Conservation (phyloP, 2,797 vertebrate genomes). For the Malurus leucopterus region DNA sequence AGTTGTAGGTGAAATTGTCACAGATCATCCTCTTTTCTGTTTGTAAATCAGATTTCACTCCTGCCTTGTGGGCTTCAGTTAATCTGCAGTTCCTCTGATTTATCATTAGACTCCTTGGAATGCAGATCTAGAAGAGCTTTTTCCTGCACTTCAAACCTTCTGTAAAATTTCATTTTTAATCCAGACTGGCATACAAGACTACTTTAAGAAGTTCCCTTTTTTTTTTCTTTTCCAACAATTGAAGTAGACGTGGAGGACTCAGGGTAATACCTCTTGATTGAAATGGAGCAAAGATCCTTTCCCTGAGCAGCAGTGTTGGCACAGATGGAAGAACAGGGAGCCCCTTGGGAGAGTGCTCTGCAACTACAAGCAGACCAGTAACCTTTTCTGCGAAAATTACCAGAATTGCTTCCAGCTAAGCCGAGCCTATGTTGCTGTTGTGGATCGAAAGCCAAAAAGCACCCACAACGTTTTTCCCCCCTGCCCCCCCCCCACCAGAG, state of each 20-base stretch:
- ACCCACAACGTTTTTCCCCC: no score
- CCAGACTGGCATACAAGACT: not conserved
- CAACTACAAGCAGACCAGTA: not conserved
- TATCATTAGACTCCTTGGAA: not conserved
- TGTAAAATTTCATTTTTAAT: not conserved
- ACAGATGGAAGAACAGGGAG: not conserved
- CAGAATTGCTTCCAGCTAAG: not conserved
- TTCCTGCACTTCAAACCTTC: not conserved
- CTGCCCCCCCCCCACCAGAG: no score
- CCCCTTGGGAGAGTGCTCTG: not conserved
- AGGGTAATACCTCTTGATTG: not conserved
- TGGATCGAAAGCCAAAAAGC: no score
- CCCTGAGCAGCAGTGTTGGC: not conserved
- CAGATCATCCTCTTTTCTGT: not conserved
- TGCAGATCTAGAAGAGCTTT: accelerated
- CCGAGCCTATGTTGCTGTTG: not conserved
- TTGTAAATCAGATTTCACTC: not conserved
- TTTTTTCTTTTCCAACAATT: not conserved
- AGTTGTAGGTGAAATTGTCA: not conserved
- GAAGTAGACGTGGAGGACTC: not conserved
- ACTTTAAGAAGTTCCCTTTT: not conserved
- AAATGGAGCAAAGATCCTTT: not conserved
- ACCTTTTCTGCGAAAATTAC: not conserved
- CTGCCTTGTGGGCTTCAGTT: not conserved
- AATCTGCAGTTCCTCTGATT: not conserved